A percentile compares a stretch with the other conserved stretches of the same genome.
Evolutionary conservation across 2,113 vertebrate genomes (phyloP).

Genomic region (Camelus dromedarius): DNA sequence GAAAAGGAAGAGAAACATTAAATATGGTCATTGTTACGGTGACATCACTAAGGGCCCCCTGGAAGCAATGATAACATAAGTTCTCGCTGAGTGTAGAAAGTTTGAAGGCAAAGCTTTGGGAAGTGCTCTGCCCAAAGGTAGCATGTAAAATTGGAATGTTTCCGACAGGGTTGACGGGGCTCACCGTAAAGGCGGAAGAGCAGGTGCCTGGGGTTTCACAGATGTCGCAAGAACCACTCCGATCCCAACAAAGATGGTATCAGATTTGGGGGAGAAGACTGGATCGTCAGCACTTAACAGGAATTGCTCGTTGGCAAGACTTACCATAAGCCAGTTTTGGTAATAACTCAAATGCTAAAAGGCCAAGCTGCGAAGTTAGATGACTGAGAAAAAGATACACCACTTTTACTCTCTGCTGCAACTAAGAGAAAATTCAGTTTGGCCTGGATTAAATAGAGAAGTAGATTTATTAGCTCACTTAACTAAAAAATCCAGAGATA

Average conservation of each 20-base stretch:
- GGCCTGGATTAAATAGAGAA: not conserved
- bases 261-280: slow-evolving; percentile 14
- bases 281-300: not conserved
- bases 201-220: slow-evolving; percentile 62
- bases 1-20: not conserved
- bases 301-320: not conserved
- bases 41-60: not conserved
- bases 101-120: slow-evolving; percentile 52
- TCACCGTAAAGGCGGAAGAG: slow-evolving; percentile 66
- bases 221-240: not conserved
- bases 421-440: not conserved
- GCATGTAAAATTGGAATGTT: slow-evolving; percentile 49
- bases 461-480: not conserved
- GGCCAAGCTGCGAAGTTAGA: not conserved
- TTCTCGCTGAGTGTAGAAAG: not conserved
- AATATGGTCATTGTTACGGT: not conserved
- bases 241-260: slow-evolving; percentile 46
- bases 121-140: slow-evolving; percentile 37
- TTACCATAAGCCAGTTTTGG: not conserved
- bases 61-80: not conserved
- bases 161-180: slow-evolving; percentile 45
- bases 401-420: not conserved
- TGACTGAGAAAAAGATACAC: not conserved
- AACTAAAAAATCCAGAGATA: slow-evolving; percentile 5
- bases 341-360: not conserved